Conservation (phyloP, 35 echinoderm and acorn worm species). For the Holothuria glaberrima region DNA sequence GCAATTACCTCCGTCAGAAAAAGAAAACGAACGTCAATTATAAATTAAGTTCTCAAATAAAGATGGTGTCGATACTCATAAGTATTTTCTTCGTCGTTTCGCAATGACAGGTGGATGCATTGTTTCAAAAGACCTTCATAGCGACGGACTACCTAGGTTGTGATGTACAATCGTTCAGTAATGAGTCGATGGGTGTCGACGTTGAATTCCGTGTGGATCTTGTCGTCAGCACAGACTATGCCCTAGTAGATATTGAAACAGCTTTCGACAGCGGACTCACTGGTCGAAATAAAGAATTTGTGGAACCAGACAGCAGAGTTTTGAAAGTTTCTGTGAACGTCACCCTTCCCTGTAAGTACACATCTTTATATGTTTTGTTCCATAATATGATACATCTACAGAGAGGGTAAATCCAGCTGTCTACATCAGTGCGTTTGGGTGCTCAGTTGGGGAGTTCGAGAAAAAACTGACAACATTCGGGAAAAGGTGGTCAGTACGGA, state of each 20-base stretch:
- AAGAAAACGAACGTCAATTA: too few species aligned
- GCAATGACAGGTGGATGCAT: background rate
- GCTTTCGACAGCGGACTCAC: constrained; percentile 31
- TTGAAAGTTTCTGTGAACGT: constrained; percentile 31
- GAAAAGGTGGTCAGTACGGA: too few species aligned
- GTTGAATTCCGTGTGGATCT: constrained; percentile 34
- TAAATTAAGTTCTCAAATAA: too few species aligned
- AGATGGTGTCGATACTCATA: too few species aligned
- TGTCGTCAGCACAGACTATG: background rate
- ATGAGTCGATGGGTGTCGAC: constrained; percentile 5
- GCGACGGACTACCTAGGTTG: constrained; percentile 10
- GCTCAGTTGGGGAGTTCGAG: too few species aligned
- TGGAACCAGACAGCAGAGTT: constrained; percentile 39
- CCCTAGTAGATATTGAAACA: background rate
- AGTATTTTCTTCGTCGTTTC: background rate
- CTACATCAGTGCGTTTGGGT: background rate
- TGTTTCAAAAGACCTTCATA: constrained; percentile 4
- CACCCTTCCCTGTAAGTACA: constrained; percentile 8
- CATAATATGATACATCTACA: too few species aligned
- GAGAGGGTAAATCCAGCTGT: too few species aligned
- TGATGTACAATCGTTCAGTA: background rate
- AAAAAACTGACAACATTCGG: too few species aligned
- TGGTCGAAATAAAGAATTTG: constrained; percentile 33
- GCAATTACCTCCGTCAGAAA: too few species aligned
- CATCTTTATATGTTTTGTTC: background rate